Evolutionary conservation across 2,888 invertebrate genomes (phyloP).

Genomic region (Cosmorhoe ocellata): DNA sequence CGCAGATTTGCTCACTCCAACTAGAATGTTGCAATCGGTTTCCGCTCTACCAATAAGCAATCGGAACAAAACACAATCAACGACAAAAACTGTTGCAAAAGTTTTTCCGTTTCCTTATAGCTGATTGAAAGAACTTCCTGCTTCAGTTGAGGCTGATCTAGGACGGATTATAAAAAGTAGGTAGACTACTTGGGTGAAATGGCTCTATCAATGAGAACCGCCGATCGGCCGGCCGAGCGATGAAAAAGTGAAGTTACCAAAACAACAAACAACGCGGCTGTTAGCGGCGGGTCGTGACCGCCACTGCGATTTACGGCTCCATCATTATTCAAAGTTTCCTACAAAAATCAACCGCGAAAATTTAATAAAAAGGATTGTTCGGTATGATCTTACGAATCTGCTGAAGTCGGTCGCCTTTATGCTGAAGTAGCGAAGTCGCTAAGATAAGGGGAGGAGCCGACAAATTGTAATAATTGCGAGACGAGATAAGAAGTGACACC

Average conservation of each 20-base stretch:
- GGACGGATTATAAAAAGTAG: conserved; percentile 36
- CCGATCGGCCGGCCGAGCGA: conserved; percentile 51
- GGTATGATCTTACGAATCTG: conserved; percentile 77
- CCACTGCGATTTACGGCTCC: conserved; percentile 69
- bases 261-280: conserved; percentile 65
- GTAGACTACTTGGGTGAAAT: conserved; percentile 46
- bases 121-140: conserved; percentile 42
- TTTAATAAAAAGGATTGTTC: conserved; percentile 64
- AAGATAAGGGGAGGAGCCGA: conserved; percentile 81
- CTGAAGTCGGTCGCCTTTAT: conserved; percentile 76
- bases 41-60: conserved; percentile 17
- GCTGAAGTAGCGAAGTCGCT: conserved; percentile 76
- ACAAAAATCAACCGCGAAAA: conserved; percentile 61
- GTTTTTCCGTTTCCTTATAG: conserved; percentile 37
- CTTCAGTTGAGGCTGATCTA: conserved; percentile 35
- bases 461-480: conserved; percentile 82
- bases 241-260: conserved; percentile 68
- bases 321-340: conserved; percentile 74
- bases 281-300: conserved; percentile 63
- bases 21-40: conserved; percentile 13
- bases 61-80: conserved; percentile 28
- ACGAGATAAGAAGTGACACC: conserved; percentile 82
- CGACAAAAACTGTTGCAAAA: conserved; percentile 31
- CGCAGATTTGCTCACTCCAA: conserved; percentile 9
- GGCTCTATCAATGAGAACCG: conserved; percentile 57